Conservation (phyloP, 2,888 invertebrate species). For the Phortica okadai region DNA sequence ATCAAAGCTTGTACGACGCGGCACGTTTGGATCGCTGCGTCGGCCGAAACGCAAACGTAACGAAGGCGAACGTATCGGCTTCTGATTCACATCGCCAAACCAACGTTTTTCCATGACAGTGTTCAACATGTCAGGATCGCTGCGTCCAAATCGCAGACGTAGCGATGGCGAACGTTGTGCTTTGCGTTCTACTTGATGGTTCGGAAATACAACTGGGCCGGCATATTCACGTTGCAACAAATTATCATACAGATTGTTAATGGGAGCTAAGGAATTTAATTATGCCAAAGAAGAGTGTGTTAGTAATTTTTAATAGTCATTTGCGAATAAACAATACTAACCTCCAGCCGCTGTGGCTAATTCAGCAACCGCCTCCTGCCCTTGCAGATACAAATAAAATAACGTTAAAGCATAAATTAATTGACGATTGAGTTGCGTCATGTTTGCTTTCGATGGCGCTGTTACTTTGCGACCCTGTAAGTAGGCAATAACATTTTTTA, state of each 20-base stretch:
- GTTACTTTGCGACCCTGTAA: slow-evolving; percentile 37
- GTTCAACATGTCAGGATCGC: slow-evolving; percentile 79
- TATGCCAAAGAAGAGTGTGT: slow-evolving; percentile 22
- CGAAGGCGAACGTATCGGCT: slow-evolving; percentile 85
- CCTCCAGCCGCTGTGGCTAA: slow-evolving; percentile 48
- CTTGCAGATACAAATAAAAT: slow-evolving; percentile 48
- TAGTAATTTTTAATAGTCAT: not conserved
- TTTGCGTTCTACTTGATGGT: slow-evolving; percentile 84
- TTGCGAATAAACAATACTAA: slow-evolving; percentile 38
- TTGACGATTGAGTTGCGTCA: slow-evolving; percentile 54
- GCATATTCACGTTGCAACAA: slow-evolving; percentile 76
- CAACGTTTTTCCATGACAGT: slow-evolving; percentile 72
- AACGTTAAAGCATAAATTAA: slow-evolving; percentile 51
- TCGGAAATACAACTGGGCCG: slow-evolving; percentile 76
- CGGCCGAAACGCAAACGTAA: slow-evolving; percentile 87
- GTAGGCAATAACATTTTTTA: not conserved
- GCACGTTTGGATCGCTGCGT: slow-evolving; percentile 83
- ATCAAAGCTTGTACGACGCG: slow-evolving; percentile 64
- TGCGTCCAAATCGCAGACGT: slow-evolving; percentile 86
- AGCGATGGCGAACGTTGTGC: slow-evolving; percentile 87
- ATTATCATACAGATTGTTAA: slow-evolving; percentile 73
- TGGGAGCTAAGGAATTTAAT: slow-evolving; percentile 54
- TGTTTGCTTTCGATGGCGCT: slow-evolving; percentile 35
- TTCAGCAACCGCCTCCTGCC: slow-evolving; percentile 57
- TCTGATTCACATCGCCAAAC: slow-evolving; percentile 81